Evolutionary conservation across 1,140 invertebrate genomes (phyloP).

Genomic region (Tribolium madens): DNA sequence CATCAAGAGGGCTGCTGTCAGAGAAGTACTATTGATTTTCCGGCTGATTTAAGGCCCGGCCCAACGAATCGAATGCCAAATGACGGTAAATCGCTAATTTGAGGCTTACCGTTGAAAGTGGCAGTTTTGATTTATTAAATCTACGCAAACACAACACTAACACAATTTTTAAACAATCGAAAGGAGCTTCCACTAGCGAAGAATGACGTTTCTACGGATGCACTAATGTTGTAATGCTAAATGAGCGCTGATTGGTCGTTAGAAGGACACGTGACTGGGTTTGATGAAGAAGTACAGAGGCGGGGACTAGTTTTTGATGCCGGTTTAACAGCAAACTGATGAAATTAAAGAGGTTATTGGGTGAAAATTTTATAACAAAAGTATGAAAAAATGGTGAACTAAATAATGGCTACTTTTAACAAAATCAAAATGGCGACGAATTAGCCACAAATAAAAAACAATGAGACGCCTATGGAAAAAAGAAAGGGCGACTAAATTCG

Average conservation of each 20-base stretch:
- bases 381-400: not conserved
- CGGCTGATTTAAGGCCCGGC: not conserved
- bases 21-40: conserved; percentile 40
- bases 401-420: too few relatives aligned
- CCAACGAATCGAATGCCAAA: not conserved
- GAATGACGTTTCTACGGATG: conserved; percentile 40
- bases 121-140: conserved; percentile 19
- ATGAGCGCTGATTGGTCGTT: conserved; percentile 41
- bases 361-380: not conserved
- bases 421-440: too few relatives aligned
- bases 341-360: not conserved
- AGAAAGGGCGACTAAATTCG: not conserved
- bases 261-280: conserved; percentile 34
- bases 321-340: not conserved
- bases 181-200: not conserved
- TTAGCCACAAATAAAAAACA: not conserved
- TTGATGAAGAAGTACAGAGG: conserved; percentile 11
- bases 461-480: conserved; percentile 11
- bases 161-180: not conserved
- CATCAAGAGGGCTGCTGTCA: conserved; percentile 12
- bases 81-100: not conserved
- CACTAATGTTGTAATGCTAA: conserved; percentile 50
- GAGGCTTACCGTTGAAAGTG: conserved; percentile 1
- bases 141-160: conserved; percentile 39
- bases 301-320: not conserved